Evolutionary conservation across 2,888 invertebrate genomes (phyloP).

Genomic region (Endotricha flammealis): DNA sequence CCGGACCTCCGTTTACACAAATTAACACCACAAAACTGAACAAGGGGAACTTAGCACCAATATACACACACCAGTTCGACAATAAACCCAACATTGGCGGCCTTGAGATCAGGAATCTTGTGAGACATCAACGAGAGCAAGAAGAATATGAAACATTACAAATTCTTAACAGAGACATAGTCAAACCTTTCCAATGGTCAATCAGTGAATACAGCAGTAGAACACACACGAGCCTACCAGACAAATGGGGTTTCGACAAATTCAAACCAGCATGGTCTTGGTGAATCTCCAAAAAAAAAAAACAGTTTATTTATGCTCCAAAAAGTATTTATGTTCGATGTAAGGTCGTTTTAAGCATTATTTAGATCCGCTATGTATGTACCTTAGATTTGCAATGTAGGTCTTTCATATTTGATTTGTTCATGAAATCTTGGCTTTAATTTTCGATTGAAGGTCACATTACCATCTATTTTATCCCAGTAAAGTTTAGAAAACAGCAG

Average conservation of each 20-base stretch:
- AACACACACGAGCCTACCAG: constrained; percentile 85
- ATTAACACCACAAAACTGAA: constrained; percentile 40
- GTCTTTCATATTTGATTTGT: no score
- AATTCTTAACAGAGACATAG: constrained; percentile 45
- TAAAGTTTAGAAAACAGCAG: no score
- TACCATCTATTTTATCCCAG: no score
- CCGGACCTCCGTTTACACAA: constrained; percentile 59
- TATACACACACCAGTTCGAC: constrained; percentile 64
- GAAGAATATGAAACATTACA: constrained; percentile 52
- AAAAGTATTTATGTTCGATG: no score
- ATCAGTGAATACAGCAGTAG: constrained; percentile 79
- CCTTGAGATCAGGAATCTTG: constrained; percentile 55
- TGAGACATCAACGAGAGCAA: constrained; percentile 56
- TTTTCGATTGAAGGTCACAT: no score
- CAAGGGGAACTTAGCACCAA: constrained; percentile 60
- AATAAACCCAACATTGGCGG: constrained; percentile 54
- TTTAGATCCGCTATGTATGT: no score
- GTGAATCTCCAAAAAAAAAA: constrained; percentile 65
- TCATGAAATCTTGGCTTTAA: no score
- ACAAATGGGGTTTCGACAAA: constrained; percentile 83
- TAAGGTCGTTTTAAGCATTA: no score
- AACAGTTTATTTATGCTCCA: no score
- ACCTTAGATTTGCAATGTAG: no score
- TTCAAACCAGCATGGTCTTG: constrained; percentile 79
- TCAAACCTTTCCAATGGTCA: constrained; percentile 86